Base-by-base conservation (phyloP, 30 jellyfish, hydroid and myxozoan species). In the Hydra vulgaris region DNA sequence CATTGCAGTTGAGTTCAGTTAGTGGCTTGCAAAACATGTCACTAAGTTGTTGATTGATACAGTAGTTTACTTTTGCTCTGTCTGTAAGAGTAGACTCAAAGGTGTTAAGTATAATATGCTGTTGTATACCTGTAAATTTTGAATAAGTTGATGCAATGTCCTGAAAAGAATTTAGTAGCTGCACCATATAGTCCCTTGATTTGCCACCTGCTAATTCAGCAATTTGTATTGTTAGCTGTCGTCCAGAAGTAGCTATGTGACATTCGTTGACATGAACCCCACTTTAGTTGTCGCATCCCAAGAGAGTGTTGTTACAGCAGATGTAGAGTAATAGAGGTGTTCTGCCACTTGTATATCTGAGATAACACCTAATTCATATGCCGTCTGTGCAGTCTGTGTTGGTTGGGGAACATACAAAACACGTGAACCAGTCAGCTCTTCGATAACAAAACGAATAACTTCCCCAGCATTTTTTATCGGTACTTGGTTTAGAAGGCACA, bases 151-250 rank as follows among this genome's bases (percentile, higher is more conserved):
- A 68, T 26, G 72, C 72, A 21, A 79, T 26, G 54, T 69, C 56
- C 25, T 26, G 21, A 8, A 79, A 80, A 23, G 87, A 61, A 26
- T 79, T 23, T 27, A 79, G 27, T 12, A 79, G 70, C 0, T 79
- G 82, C 15, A 61, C 27, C 72, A 15, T 21, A 23, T 69, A 69
- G 76, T 69, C 76, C 26, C 27, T 15, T 21, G 76, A 21, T 23
- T 25, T 79, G 18, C 87, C 87, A 27, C 87, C 87, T 61, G 87
- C 81, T 20, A 79, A 81, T 18, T 68, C 72, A 15, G 87, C 27
- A 24, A 79, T 68, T 18, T 56, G 61, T n/a, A 79, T 55, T 21
- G 67, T 56, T 61, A 79, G 25, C 26, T 69, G 70, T 52, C 72
- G 26, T 69, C 53, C 82, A 21, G 26, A 21, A 23, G 87, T 79